Base-by-base conservation (phyloP, 2,113 vertebrate genomes). In the Aleadryas rufinucha region DNA sequence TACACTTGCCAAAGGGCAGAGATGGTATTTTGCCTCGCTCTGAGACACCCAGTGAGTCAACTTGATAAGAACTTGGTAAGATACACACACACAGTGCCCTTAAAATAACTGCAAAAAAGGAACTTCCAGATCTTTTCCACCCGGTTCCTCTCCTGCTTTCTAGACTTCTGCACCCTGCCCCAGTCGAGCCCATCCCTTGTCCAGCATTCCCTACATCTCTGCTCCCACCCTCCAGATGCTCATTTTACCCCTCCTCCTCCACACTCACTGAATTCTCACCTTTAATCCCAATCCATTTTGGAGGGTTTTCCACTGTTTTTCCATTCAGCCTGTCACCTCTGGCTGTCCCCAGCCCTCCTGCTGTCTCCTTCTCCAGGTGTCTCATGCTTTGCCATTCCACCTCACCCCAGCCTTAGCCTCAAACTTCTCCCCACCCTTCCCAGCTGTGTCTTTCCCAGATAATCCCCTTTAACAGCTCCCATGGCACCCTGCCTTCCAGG, bases 401-500 rank as follows among this genome's bases (percentile, higher is more conserved):
- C 15, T 49, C 26, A 61, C 50, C 24, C 31, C 42, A 31, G 8
- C 11, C 27, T 56, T 17, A 45, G 11, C 7, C n/a, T 50, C 39
- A 22, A 37, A 6, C 11, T 47, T n/a, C 57, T 68, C 42, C 26
- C 7, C 11, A 6, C 11, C 9, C 11, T 57, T 56, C 21, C 33
- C 41, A 16, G 2, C 13, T 15, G 1, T 20, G 61, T 39, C 33
- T 79, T 30, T 39, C 77, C n/a, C n/a, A 64, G 49, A 12, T 4
- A 26, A 61, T 30, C 5, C 3, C 28, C 27, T 63, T 16, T 11
- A 39, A 4, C 10, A n/a, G 3, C 16, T 37, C 54, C 69, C 13
- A 15, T 3, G 1, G 2, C 57, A 30, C 33, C 2, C 0, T 23
- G 3, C 13, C 22, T 30, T n/a, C 33, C n/a, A 57, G 28, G 42